Evolutionary conservation across 2,888 invertebrate genomes (phyloP).

Genomic region (Torymus texanus): DNA sequence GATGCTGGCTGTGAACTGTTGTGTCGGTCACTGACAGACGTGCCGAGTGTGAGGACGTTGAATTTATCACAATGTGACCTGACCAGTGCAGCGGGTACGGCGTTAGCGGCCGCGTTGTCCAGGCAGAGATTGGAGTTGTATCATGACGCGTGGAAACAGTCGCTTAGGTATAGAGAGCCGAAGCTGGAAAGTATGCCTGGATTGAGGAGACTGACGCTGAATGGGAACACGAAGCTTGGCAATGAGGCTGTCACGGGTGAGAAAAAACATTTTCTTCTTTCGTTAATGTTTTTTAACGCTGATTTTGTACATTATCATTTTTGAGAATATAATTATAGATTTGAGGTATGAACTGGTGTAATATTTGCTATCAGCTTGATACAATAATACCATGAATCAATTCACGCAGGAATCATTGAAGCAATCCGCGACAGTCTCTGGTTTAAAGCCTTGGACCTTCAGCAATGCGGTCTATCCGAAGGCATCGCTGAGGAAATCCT

Average conservation of each 20-base stretch:
- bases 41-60: constrained; percentile 82
- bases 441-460: constrained; percentile 87
- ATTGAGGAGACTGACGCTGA: constrained; percentile 82
- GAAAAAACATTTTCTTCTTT: not conserved
- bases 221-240: constrained; percentile 77
- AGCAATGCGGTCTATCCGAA: constrained; percentile 85
- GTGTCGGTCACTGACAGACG: constrained; percentile 81
- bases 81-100: constrained; percentile 79
- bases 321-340: no score
- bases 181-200: constrained; percentile 85
- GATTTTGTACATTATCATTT: not conserved
- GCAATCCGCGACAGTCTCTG: constrained; percentile 86
- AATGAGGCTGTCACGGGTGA: constrained; percentile 48
- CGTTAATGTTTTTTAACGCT: not conserved
- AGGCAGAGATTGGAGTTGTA: constrained; percentile 84
- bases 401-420: constrained; percentile 77
- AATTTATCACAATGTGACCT: constrained; percentile 84
- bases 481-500: constrained; percentile 78
- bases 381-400: no score
- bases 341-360: no score
- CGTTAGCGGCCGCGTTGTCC: constrained; percentile 78
- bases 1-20: constrained; percentile 84
- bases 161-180: constrained; percentile 85
- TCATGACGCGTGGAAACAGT: constrained; percentile 88
- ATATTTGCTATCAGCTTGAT: no score